These are phyloP conservation scores for Diglossa cyanea DNA, from an alignment of 2,797 vertebrate species.

Conservation along the genomic window DNA sequence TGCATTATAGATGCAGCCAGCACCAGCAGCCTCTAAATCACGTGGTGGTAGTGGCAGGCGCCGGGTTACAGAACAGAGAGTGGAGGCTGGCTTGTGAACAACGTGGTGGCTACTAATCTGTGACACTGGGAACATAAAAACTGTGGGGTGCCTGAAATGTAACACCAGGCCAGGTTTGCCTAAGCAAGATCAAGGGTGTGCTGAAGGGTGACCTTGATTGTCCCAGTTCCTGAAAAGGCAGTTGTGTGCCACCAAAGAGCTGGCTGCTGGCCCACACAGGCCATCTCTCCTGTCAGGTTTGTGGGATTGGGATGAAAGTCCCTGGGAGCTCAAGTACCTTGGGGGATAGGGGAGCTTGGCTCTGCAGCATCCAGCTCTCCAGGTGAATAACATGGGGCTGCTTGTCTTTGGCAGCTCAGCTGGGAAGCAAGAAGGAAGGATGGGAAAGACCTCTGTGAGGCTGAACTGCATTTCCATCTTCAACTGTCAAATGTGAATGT, in stretches of 20 bases:
- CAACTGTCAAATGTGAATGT: background rate
- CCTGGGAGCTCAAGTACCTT: background rate
- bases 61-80: background rate
- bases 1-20: constrained; percentile 1
- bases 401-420: background rate
- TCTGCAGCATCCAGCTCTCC: background rate
- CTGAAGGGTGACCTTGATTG: background rate
- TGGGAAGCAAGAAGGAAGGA: background rate
- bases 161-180: background rate
- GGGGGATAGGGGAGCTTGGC: background rate
- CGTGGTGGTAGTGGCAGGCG: background rate
- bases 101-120: background rate
- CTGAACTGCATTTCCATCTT: background rate
- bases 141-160: background rate
- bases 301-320: background rate
- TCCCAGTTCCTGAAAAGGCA: background rate
- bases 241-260: background rate
- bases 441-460: background rate
- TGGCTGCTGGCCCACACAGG: background rate
- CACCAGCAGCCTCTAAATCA: background rate
- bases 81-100: background rate
- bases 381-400: background rate
- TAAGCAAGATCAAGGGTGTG: background rate
- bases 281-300: background rate
- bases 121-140: background rate